Percentiles rank a stretch among this genome's conserved stretches.
Evolutionary conservation across 1,140 invertebrate species (phyloP).

Genomic region (Aporrectodea caliginosa): DNA sequence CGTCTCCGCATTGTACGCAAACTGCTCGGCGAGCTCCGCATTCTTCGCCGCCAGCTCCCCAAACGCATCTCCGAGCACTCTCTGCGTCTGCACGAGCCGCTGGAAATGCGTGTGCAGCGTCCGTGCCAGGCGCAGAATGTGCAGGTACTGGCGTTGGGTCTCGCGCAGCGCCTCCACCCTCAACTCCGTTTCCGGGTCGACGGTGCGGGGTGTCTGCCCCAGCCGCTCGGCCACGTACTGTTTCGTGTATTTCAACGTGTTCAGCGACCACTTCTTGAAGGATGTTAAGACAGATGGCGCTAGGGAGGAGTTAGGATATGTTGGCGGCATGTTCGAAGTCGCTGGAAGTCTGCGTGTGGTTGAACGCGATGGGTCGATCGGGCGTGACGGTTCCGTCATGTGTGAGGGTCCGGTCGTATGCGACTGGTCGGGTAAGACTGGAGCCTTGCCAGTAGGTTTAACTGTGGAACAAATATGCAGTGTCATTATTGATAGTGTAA

Average conservation of each 20-base stretch:
- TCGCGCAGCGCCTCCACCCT: constrained; percentile 87
- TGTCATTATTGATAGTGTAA: no score
- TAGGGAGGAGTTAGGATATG: background rate
- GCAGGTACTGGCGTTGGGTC: constrained; percentile 82
- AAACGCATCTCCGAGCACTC: constrained; percentile 76
- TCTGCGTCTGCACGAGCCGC: constrained; percentile 79
- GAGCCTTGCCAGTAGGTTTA: no score
- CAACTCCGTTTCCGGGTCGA: constrained; percentile 83
- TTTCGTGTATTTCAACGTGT: constrained; percentile 93
- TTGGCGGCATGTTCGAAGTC: background rate
- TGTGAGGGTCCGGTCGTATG: no score
- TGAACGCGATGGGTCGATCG: background rate
- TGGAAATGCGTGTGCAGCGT: constrained; percentile 67
- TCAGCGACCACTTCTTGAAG: constrained; percentile 74
- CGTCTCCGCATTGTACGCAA: constrained; percentile 90
- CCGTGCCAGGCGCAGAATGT: constrained; percentile 62
- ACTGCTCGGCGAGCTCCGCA: constrained; percentile 89
- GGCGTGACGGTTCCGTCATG: background rate
- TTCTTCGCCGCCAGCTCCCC: constrained; percentile 91
- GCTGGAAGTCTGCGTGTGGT: background rate
- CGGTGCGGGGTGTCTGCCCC: constrained; percentile 75
- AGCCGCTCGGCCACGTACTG: constrained; percentile 91
- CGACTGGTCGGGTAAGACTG: no score
- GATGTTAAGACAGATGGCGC: background rate
- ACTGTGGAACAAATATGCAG: no score